Evolutionary conservation across 2,888 invertebrate genomes (phyloP), one percentile per base, ranked within the genome.

Genomic region (Diaphora mendica): DNA sequence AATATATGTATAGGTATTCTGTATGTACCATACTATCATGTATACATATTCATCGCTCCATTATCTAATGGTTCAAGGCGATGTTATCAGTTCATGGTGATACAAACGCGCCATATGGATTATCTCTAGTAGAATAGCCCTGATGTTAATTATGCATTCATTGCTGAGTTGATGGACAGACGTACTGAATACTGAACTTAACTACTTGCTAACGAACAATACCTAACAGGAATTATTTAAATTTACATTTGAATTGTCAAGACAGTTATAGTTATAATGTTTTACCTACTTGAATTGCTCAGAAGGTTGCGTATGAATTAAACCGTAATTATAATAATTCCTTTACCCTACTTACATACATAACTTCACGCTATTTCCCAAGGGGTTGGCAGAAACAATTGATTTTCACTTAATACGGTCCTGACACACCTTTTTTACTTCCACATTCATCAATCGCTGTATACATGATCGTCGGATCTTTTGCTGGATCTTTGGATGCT

Each of bases 71-170:
- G 72, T 80, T 84, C 79, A 82, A 77, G 81, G 77, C 72, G 35
- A 67, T 65, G 44, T 77, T 77, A 76, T 77, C 80, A 77, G 75
- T 72, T 35, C 69, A 73, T 74, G 23, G 62, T 73, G 55, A 72
- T 73, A 65, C 26, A 55, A 64, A 33, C 55, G 73, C 75, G 73
- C 82, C 83, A 82, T 83, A 83, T 84, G 83, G 83, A 75, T 39
- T 55, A 11, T 30, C 33, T 48, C 2, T 42, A 48, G 17, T n/a
- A 42, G 26, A 67, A 68, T 48, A 8, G 17, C 35, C n/a, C n/a
- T 48, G 44, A 30, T 35, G 23, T 65, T 48, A 65, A 64, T 65
- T 35, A 65, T 26, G n/a, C 35, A 26, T 51, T 65, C n/a, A 23
- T 5, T 35, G 35, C 59, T 70, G 42, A 17, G 13, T 59, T 62